Evolutionary conservation across 2,113 vertebrate species (phyloP), one percentile per base, ranked within the genome.

Genomic region (Rhabdornis inornatus): DNA sequence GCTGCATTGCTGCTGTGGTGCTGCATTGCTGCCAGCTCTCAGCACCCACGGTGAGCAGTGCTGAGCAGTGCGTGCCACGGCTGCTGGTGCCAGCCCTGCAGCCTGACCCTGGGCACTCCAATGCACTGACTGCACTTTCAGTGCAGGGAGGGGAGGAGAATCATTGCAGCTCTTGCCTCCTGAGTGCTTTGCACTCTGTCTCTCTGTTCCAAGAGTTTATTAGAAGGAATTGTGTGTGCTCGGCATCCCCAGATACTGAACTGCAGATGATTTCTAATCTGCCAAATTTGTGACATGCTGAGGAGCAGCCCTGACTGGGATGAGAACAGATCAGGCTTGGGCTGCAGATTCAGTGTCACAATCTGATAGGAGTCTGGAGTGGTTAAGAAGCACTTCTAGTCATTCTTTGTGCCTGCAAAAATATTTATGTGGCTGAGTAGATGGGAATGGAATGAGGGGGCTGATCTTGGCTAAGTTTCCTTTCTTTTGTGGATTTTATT

Each of bases 401-500:
- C 84, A 15, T 81, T 91, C 83, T 85, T 93, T 82, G 49, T 91
- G 87, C 61, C 69, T 91, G 92, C 61, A 44, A 47, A 94, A 95
- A 72, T 90, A 87, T 89, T 94, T 84, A 40, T 81, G 56, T 75
- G 82, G 28, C 65, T 91, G 90, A 91, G 78, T 78, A 84, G 77
- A 79, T 44, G 40, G 64, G 69, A 96, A 31, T 79, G 90, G 90
- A 91, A 93, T 89, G 92, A 94, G 83, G 40, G 77, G 87, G 77
- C 60, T 70, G 93, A 76, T 82, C 74, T 82, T 94, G 92, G 84
- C 84, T 66, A 11, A 30, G 61, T 19, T 83, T 79, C 52, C 30
- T 70, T 61, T 81, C 57, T 19, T 52, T 79, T 86, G 88, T 64
- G 68, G 50, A 16, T 44, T 59, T 71, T 79, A 42, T 49, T 42